Evolutionary conservation across 2,797 vertebrate genomes (phyloP).

Genomic region (Tragelaphus oryx): DNA sequence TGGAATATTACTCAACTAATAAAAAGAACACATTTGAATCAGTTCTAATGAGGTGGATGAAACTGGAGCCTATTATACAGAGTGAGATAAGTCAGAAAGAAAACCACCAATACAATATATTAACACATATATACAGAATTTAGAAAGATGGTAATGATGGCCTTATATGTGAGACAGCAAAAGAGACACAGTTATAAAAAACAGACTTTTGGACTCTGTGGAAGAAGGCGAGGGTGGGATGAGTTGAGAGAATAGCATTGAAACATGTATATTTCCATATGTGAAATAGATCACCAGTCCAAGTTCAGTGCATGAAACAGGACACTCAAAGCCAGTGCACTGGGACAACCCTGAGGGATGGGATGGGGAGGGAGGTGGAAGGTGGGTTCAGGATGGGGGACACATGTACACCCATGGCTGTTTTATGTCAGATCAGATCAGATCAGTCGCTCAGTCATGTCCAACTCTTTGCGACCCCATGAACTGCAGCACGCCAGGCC

Average conservation of each 20-base stretch:
- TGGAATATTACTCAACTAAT: background rate
- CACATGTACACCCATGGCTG: background rate
- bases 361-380: background rate
- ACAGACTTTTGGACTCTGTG: background rate
- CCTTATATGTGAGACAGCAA: background rate
- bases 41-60: background rate
- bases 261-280: background rate
- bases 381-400: background rate
- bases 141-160: background rate
- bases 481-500: too few relatives aligned
- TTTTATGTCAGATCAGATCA: background rate
- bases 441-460: too few relatives aligned
- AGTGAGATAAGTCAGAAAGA: background rate
- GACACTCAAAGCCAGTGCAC: background rate
- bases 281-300: background rate
- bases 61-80: background rate
- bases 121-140: background rate
- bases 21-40: background rate
- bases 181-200: background rate
- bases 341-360: background rate
- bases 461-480: too few relatives aligned
- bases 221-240: background rate
- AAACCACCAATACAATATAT: background rate
- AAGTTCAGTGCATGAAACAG: background rate
- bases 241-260: background rate